A percentile compares a stretch with the other conserved stretches of the same genome.
Evolutionary conservation across 35 echinoderm and acorn worm species (phyloP).

Genomic region (Apostichopus japonicus): DNA sequence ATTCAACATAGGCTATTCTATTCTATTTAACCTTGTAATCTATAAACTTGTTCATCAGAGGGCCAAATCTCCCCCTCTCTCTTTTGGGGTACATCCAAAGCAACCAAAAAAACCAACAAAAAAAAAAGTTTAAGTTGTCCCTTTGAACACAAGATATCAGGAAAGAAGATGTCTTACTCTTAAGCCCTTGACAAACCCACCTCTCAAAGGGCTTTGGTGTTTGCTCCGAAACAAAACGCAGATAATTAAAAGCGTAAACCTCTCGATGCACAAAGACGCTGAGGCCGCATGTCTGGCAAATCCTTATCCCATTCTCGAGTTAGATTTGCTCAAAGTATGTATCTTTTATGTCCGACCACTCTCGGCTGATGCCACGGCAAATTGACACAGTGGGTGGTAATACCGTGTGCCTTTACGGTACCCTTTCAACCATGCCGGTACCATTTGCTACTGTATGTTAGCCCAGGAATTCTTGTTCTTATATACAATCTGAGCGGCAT

Average conservation of each 20-base stretch:
- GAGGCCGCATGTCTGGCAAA: not conserved
- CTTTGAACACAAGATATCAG: not conserved
- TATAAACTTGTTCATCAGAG: constrained; percentile 18
- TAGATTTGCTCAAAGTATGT: constrained; percentile 45
- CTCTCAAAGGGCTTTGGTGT: constrained; percentile 32
- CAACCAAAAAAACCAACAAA: not conserved
- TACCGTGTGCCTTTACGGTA: constrained; percentile 8
- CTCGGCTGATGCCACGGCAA: constrained; percentile 29
- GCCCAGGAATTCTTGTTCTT: constrained; percentile 8
- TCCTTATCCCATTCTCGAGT: constrained; percentile 41
- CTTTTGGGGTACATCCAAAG: not conserved
- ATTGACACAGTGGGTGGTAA: constrained; percentile 61
- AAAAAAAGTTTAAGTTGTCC: not conserved
- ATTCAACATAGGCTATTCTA: constrained; percentile 1
- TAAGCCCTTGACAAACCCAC: constrained; percentile 15
- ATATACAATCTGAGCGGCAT: constrained; percentile 9
- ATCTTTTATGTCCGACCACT: constrained; percentile 35
- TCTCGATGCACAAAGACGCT: constrained; percentile 28
- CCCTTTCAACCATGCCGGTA: constrained; percentile 46
- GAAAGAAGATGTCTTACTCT: constrained; percentile 14
- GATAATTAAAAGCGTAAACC: constrained; percentile 52
- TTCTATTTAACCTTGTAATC: constrained; percentile 9
- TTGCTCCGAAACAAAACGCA: constrained; percentile 43
- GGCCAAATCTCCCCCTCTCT: not conserved
- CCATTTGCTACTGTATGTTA: constrained; percentile 50